Evolutionary conservation across 2,113 vertebrate species (phyloP), one percentile per base, ranked within the genome.

Genomic region (Tapirus terrestris): DNA sequence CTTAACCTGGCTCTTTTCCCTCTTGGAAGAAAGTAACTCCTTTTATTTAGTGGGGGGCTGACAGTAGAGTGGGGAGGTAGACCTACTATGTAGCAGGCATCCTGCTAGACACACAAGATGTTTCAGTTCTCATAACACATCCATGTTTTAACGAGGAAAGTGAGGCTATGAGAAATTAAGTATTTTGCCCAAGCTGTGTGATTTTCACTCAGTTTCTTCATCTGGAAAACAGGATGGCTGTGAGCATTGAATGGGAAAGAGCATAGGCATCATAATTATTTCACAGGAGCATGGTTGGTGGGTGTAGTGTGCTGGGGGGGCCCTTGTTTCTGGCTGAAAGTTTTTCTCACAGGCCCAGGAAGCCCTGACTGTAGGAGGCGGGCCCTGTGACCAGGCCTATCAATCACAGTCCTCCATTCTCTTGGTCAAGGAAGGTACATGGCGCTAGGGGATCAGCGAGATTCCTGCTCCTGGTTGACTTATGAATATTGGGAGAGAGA

Each of bases 281-380:
- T 20, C 18, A 4, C 2, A 7, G 51, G 4, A 5, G 17, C 6
- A 1, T 13, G 7, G 1, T 36, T 27, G 63, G 45, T 14, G 39
- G 31, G 39, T 12, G 4, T 6, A 1, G 0, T 2, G 45, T 4
- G 16, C 16, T 1, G 16, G 17, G 43, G 1, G 6, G 33, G 70
- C 14, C n/a, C 5, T 67, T 73, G 53, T 18, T 63, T 77, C 43
- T 16, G 31, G 43, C 12, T 48, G 33, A 21, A 43, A 10, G 39
- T 9, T 16, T 58, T 27, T 45, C 56, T 10, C 43, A 16, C 29
- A 2, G 3, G 4, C 20, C n/a, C 33, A 20, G 3, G 18, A 3
- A 53, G 20, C n/a, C n/a, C 65, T 12, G 16, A 4, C 20, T 16
- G 16, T 13, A 39, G 25, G 33, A 60, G 0, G 25, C 21, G 27